Conservation (phyloP, 2,113 vertebrate genomes). For the Calonectris borealis region DNA sequence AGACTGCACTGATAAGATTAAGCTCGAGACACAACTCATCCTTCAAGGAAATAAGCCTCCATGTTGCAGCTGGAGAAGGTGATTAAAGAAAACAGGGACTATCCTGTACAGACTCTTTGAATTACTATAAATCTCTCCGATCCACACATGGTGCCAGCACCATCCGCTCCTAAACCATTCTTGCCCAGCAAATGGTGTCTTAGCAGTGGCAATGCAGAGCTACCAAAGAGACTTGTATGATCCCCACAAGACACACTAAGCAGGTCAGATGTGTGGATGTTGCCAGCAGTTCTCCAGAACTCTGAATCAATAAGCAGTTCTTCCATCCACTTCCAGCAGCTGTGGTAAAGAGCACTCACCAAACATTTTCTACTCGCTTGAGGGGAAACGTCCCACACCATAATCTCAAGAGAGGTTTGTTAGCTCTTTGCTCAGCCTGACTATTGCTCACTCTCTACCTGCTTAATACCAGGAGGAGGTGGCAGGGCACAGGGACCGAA, state of each 20-base stretch:
- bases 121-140: neutral
- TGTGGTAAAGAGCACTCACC: neutral
- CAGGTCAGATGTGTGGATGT: neutral
- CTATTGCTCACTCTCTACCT: neutral
- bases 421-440: neutral
- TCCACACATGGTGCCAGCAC: neutral
- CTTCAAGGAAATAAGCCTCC: neutral
- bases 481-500: neutral
- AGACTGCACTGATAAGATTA: neutral
- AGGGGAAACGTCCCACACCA: neutral
- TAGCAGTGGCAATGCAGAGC: neutral
- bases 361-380: rapidly evolving
- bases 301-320: neutral
- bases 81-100: neutral
- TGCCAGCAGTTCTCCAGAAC: neutral
- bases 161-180: neutral
- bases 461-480: neutral
- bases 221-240: neutral
- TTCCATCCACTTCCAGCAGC: neutral
- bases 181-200: neutral
- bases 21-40: neutral
- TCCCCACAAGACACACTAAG: neutral
- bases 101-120: neutral
- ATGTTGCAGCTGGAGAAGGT: neutral
- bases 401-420: neutral